Conservation (phyloP, 2,113 vertebrate genomes). For the Sander vitreus region DNA sequence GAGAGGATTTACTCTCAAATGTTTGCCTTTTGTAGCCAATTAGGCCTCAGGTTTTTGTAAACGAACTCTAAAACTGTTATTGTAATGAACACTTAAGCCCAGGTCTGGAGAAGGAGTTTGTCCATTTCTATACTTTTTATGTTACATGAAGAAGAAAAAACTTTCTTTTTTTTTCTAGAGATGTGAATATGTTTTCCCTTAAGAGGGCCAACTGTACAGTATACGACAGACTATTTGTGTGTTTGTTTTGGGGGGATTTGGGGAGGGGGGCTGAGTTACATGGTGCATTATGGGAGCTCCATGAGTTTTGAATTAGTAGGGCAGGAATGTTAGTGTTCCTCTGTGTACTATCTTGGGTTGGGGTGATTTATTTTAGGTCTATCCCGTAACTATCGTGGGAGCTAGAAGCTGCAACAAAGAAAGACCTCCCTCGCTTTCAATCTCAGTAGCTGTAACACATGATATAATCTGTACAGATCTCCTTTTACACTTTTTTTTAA, state of each 20-base stretch:
- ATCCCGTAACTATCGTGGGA: slow-evolving; percentile 62
- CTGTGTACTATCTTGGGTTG: slow-evolving; percentile 65
- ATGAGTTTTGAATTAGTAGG: slow-evolving; percentile 67
- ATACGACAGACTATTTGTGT: slow-evolving; percentile 53
- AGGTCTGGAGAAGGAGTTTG: slow-evolving; percentile 38
- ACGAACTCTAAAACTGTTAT: slow-evolving; percentile 1
- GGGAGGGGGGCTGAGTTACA: slow-evolving; percentile 1
- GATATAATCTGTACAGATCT: slow-evolving; percentile 55
- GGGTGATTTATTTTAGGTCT: slow-evolving; percentile 73
- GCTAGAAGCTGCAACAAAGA: slow-evolving; percentile 54
- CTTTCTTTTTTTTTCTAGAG: slow-evolving; percentile 62
- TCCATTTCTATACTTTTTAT: slow-evolving; percentile 57
- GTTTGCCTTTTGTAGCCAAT: slow-evolving; percentile 14
- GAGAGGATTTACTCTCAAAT: background rate
- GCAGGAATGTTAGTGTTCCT: slow-evolving; percentile 73
- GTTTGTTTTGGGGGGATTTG: slow-evolving; percentile 41
- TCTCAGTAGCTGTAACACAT: slow-evolving; percentile 63
- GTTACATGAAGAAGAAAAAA: slow-evolving; percentile 42
- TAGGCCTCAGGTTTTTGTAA: background rate
- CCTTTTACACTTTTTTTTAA: slow-evolving; percentile 49
- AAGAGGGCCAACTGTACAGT: slow-evolving; percentile 75
- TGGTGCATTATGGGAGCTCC: slow-evolving; percentile 64
- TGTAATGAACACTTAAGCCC: slow-evolving; percentile 24
- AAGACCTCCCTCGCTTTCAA: slow-evolving; percentile 38
- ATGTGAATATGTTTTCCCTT: slow-evolving; percentile 77